Conservation (phyloP, 2,888 invertebrate genomes). For the Brenthis ino region DNA sequence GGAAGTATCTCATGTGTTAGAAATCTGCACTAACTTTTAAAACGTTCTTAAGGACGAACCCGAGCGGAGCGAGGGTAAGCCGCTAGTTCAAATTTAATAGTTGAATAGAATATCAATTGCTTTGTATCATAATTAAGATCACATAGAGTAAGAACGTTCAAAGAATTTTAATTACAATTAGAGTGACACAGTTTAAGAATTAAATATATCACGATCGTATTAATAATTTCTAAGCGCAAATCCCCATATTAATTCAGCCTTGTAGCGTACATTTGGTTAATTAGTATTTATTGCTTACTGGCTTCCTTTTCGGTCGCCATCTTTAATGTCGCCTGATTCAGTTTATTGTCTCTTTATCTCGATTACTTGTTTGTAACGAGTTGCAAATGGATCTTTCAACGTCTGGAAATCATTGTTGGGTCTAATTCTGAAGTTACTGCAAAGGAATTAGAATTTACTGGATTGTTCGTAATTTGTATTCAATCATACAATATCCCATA, state of each 20-base stretch:
- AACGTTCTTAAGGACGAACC: too few species aligned
- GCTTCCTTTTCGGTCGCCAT: conserved; percentile 42
- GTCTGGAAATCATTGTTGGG: conserved; percentile 16
- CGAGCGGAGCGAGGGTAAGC: too few species aligned
- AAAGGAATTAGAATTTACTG: background rate
- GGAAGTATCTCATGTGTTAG: too few species aligned
- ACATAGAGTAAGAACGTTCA: background rate
- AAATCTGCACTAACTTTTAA: too few species aligned
- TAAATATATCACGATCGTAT: conserved; percentile 27
- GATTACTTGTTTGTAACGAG: conserved; percentile 26
- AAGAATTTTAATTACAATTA: conserved; percentile 1
- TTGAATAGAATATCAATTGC: too few species aligned
- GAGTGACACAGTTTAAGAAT: conserved; percentile 8
- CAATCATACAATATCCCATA: too few species aligned
- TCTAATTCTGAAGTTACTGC: conserved; percentile 5
- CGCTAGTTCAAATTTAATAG: too few species aligned
- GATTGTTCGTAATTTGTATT: background rate
- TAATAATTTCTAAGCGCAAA: conserved; percentile 60
- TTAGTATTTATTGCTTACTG: conserved; percentile 57
- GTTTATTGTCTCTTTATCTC: conserved; percentile 38
- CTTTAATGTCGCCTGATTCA: conserved; percentile 39
- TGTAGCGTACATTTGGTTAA: conserved; percentile 66
- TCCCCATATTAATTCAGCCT: conserved; percentile 73
- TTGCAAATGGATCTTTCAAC: conserved; percentile 22
- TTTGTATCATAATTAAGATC: background rate